A percentile compares a stretch with the other conserved stretches of the same genome.
phyloP scores from a whole-genome alignment of 2,113 vertebrate genomes.

The Peromyscus polionotus region DNA sequence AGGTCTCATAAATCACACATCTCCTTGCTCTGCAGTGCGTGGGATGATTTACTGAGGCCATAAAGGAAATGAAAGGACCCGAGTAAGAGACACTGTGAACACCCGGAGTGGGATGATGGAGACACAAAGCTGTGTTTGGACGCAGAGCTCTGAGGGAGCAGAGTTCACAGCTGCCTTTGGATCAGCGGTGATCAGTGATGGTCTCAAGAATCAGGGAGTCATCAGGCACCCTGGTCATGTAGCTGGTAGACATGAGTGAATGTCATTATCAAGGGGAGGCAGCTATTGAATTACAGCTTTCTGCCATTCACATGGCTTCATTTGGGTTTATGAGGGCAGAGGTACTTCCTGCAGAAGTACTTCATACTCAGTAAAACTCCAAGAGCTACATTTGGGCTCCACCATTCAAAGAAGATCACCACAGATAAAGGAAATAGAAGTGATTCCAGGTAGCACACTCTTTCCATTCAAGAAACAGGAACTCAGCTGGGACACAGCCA shows the following conservation, averaged over 20 bases:
- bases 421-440: conserved; percentile 74
- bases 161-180: conserved; percentile 44
- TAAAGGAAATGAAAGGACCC: conserved; percentile 65
- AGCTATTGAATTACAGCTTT: conserved; percentile 71
- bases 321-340: conserved; percentile 74
- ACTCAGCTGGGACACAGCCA: background rate
- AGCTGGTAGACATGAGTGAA: conserved; percentile 75
- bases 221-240: conserved; percentile 58
- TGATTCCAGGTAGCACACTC: conserved; percentile 71
- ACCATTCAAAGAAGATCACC: conserved; percentile 75
- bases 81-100: conserved; percentile 9
- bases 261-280: conserved; percentile 65
- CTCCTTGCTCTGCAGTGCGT: background rate
- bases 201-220: conserved; percentile 68
- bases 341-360: conserved; percentile 71
- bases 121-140: conserved; percentile 49
- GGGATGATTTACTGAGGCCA: conserved; percentile 53
- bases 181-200: background rate
- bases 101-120: background rate
- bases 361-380: conserved; percentile 82
- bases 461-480: conserved; percentile 70
- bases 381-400: conserved; percentile 82
- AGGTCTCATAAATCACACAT: conserved; percentile 67
- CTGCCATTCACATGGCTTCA: conserved; percentile 60
- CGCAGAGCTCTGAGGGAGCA: conserved; percentile 1